These are phyloP conservation scores for Psilopsiagon aymara DNA, from an alignment of 2,113 vertebrate genomes.

Conservation along the genomic window DNA sequence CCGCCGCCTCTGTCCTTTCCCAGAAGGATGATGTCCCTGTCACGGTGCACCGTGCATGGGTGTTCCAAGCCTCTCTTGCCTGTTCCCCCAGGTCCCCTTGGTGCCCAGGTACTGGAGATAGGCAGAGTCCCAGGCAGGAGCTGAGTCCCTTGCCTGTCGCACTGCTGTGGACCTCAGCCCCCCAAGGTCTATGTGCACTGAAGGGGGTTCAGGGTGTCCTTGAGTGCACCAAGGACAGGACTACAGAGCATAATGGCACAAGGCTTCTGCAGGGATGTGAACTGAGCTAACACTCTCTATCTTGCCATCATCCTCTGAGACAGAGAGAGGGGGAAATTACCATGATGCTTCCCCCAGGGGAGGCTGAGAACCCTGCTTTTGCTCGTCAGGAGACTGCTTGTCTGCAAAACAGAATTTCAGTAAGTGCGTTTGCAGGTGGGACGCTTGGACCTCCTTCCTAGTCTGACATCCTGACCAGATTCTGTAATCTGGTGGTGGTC, in stretches of 20 bases:
- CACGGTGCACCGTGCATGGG: fast-evolving
- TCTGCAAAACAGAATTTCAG: not conserved
- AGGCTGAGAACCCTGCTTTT: not conserved
- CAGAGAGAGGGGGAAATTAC: not conserved
- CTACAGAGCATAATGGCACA: not conserved
- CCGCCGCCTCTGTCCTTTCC: fast-evolving
- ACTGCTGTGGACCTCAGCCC: not conserved
- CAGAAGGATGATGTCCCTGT: not conserved
- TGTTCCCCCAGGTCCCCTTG: not conserved
- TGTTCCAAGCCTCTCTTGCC: not conserved
- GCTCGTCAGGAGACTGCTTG: not conserved
- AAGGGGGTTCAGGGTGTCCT: not conserved
- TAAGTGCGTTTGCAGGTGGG: not conserved
- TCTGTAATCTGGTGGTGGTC: not conserved
- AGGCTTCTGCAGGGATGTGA: not conserved
- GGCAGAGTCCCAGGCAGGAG: not conserved
- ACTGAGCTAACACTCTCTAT: not conserved
- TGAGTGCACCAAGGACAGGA: not conserved
- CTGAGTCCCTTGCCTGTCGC: not conserved
- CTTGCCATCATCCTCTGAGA: not conserved
- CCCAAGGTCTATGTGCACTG: not conserved
- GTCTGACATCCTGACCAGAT: not conserved
- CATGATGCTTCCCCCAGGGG: not conserved
- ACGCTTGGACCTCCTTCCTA: not conserved
- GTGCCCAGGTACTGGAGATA: not conserved